Evolutionary conservation across 2,797 vertebrate species (phyloP).

Genomic region (Mus caroli): DNA sequence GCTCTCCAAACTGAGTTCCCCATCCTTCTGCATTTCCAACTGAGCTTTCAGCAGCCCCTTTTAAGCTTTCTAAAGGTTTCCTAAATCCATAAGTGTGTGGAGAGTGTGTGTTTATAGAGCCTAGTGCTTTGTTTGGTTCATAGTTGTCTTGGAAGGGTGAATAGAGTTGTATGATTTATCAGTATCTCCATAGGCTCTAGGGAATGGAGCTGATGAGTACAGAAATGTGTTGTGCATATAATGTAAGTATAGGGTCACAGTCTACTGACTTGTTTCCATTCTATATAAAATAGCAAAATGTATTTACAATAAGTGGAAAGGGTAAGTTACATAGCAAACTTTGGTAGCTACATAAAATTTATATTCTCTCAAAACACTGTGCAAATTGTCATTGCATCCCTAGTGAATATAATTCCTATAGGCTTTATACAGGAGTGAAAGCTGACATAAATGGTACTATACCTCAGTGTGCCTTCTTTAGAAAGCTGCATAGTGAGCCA

Average conservation of each 20-base stretch:
- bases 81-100: background rate
- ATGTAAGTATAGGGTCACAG: background rate
- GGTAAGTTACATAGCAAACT: constrained; percentile 26
- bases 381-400: background rate
- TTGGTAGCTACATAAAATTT: constrained; percentile 10
- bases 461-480: background rate
- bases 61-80: constrained; percentile 1
- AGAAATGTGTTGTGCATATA: constrained; percentile 7
- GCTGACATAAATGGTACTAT: background rate
- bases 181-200: constrained; percentile 36
- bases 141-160: constrained; percentile 50
- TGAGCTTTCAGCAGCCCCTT: background rate
- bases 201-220: constrained; percentile 45
- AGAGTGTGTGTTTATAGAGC: background rate
- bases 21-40: background rate
- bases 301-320: constrained; percentile 38
- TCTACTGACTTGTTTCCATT: constrained; percentile 63
- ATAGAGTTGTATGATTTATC: constrained; percentile 22
- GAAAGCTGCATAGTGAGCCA: background rate
- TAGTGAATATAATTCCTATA: background rate
- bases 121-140: background rate
- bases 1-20: background rate
- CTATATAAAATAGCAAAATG: constrained; percentile 50
- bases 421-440: background rate
- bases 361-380: constrained; percentile 33